These are phyloP conservation scores for Myioborus miniatus DNA, from an alignment of 2,797 vertebrate species.

Conservation along the genomic window DNA sequence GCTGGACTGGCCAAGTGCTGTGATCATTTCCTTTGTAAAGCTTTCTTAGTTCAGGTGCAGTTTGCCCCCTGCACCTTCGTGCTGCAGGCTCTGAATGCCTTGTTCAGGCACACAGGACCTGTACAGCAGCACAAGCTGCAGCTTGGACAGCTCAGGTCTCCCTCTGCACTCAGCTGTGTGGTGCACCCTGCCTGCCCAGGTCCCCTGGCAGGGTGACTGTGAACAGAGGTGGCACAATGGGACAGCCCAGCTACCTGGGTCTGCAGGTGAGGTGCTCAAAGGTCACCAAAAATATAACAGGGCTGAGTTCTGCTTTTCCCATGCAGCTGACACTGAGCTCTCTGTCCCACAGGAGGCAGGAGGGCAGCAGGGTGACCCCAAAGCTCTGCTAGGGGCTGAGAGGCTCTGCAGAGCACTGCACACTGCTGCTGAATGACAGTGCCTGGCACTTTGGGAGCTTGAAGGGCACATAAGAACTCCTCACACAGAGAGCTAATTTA, in stretches of 20 bases:
- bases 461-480: background rate
- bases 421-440: background rate
- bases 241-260: background rate
- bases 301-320: background rate
- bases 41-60: background rate
- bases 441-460: accelerated
- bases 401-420: background rate
- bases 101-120: background rate
- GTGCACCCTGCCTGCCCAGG: background rate
- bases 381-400: background rate
- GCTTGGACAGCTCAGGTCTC: background rate
- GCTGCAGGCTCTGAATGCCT: background rate
- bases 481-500: background rate
- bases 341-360: background rate
- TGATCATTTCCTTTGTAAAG: background rate
- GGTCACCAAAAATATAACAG: background rate
- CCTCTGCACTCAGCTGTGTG: background rate
- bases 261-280: background rate
- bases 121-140: background rate
- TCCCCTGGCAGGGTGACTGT: background rate
- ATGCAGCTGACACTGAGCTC: background rate
- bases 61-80: accelerated
- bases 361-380: background rate
- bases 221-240: background rate
- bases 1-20: background rate